These are phyloP conservation scores for Andrena trimmerana DNA, from an alignment of 2,888 invertebrate genomes.

Conservation along the genomic window DNA sequence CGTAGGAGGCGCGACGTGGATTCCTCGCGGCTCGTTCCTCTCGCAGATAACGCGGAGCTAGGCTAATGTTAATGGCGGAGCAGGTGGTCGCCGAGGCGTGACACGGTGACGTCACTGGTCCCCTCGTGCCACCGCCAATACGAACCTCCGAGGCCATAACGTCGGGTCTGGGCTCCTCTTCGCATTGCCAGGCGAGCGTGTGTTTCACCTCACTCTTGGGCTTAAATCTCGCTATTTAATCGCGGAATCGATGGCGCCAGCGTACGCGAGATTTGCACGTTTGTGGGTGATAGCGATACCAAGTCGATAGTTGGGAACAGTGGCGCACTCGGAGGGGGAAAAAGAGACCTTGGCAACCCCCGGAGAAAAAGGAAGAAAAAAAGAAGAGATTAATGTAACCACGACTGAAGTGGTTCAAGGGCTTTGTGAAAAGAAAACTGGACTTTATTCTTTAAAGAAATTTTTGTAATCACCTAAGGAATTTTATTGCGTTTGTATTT, in stretches of 20 bases:
- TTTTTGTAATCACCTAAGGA: too few relatives aligned
- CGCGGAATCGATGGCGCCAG: not conserved
- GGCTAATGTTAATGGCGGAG: constrained; percentile 81
- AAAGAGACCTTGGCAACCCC: too few relatives aligned
- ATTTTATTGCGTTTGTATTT: too few relatives aligned
- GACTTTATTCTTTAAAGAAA: too few relatives aligned
- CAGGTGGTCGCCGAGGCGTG: constrained; percentile 82
- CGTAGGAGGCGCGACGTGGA: constrained; percentile 29
- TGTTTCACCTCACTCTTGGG: not conserved
- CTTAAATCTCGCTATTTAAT: not conserved
- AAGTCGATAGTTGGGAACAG: too few relatives aligned
- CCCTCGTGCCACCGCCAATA: constrained; percentile 63
- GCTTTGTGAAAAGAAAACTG: too few relatives aligned
- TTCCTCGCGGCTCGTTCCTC: constrained; percentile 47
- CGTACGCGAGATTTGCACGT: not conserved
- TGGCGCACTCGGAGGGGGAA: too few relatives aligned
- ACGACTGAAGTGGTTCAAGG: too few relatives aligned
- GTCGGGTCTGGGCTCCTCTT: constrained; percentile 6
- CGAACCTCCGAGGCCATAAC: constrained; percentile 50
- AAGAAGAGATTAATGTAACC: too few relatives aligned
- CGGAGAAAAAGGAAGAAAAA: too few relatives aligned
- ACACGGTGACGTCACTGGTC: constrained; percentile 83
- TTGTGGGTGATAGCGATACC: not conserved
- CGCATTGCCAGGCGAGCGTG: not conserved
- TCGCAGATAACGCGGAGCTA: constrained; percentile 69